These are phyloP conservation scores for Leptinotarsa texana DNA, from an alignment of 1,140 invertebrate genomes.

Conservation along the genomic window DNA sequence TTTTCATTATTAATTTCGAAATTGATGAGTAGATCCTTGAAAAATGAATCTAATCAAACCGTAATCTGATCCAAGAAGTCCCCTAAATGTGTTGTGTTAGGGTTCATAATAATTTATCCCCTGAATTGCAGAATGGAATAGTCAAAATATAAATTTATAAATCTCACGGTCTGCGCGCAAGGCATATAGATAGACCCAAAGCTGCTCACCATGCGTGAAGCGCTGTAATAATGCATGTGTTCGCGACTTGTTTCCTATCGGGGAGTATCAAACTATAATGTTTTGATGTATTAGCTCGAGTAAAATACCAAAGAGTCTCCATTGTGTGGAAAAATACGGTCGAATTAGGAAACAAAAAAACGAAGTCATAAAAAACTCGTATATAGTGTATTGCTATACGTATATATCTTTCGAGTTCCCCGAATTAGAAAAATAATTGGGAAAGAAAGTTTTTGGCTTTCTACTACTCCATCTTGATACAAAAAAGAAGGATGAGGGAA, in stretches of 20 bases:
- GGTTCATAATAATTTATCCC: slow-evolving; percentile 44
- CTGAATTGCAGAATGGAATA: slow-evolving; percentile 50
- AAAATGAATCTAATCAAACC: slow-evolving; percentile 24
- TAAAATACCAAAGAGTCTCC: neutral
- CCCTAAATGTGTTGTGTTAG: slow-evolving; percentile 20
- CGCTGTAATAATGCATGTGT: slow-evolving; percentile 50
- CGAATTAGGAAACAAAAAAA: neutral
- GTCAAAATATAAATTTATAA: slow-evolving; percentile 55
- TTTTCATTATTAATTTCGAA: too few species aligned
- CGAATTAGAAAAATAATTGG: too few species aligned
- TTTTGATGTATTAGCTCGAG: slow-evolving; percentile 8
- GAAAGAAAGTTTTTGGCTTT: too few species aligned
- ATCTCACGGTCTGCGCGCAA: slow-evolving; percentile 49
- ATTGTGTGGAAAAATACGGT: neutral
- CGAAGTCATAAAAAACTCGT: too few species aligned
- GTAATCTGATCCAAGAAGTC: slow-evolving; percentile 37
- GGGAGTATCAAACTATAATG: slow-evolving; percentile 22
- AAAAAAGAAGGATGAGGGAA: too few species aligned
- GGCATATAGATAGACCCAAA: slow-evolving; percentile 36
- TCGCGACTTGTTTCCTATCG: slow-evolving; percentile 46
- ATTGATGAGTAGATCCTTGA: neutral
- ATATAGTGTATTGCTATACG: too few species aligned
- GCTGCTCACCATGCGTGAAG: slow-evolving; percentile 50
- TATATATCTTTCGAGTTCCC: too few species aligned
- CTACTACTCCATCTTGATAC: too few species aligned